Conservation (phyloP, 2,797 vertebrate genomes). For the Muscicapa comitata region DNA sequence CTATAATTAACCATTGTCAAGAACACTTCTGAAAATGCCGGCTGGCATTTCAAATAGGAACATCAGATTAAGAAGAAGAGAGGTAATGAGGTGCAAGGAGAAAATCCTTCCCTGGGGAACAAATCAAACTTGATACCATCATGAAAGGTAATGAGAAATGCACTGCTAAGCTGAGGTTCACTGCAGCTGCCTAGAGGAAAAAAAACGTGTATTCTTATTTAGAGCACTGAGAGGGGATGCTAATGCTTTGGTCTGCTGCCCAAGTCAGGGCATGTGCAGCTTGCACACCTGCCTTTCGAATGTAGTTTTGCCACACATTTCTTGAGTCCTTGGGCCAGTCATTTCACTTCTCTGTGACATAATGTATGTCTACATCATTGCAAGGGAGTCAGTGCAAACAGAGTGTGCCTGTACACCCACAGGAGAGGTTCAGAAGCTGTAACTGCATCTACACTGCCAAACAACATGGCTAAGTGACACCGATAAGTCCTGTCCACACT, state of each 20-base stretch:
- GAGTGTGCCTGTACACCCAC: background rate
- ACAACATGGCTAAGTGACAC: background rate
- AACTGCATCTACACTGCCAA: background rate
- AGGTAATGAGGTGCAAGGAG: conserved; percentile 64
- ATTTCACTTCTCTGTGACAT: background rate
- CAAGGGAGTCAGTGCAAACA: background rate
- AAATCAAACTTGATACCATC: conserved; percentile 56
- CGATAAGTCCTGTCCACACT: background rate
- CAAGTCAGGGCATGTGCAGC: background rate
- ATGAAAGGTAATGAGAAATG: conserved; percentile 50
- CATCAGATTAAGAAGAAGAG: conserved; percentile 45
- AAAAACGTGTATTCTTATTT: background rate
- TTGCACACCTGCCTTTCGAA: background rate
- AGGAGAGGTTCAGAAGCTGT: background rate
- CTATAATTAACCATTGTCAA: conserved; percentile 57
- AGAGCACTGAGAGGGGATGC: background rate
- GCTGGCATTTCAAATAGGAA: conserved; percentile 33
- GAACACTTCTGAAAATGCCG: conserved; percentile 9
- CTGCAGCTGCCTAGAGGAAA: conserved; percentile 1
- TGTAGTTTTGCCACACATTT: background rate
- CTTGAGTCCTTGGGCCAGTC: background rate
- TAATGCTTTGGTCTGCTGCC: background rate
- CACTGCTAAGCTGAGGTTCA: background rate
- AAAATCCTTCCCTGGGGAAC: conserved; percentile 54
- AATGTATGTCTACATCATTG: background rate